Percentiles rank a stretch among this genome's conserved stretches.
Conservation (phyloP, 1,140 invertebrate genomes). For the Polyergus mexicanus region DNA sequence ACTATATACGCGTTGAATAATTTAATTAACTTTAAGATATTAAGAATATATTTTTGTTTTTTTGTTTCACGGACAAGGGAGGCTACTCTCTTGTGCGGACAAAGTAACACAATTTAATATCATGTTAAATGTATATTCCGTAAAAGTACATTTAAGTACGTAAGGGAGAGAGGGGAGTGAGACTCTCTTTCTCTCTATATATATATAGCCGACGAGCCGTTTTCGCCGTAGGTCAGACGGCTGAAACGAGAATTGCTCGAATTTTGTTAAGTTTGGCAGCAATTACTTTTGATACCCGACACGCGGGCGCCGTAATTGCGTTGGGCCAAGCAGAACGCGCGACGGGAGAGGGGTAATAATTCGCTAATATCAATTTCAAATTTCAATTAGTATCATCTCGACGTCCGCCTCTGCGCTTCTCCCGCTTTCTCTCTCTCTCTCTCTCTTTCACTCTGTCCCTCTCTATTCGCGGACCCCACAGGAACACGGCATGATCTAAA, state of each 20-base stretch:
- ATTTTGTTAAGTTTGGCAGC: conserved; percentile 82
- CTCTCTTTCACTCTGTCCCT: conserved; percentile 66
- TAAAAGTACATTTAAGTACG: conserved; percentile 38
- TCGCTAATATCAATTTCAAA: conserved; percentile 88
- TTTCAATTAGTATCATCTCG: conserved; percentile 87
- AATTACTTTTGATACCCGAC: conserved; percentile 84
- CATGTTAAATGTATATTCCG: conserved; percentile 31
- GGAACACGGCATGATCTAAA: conserved; percentile 86
- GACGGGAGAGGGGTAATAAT: conserved; percentile 82
- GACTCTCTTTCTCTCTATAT: not conserved
- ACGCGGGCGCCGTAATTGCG: conserved; percentile 83
- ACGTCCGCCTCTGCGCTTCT: conserved; percentile 75
- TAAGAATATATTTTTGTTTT: conserved; percentile 8
- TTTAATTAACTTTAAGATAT: not conserved
- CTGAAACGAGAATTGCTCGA: conserved; percentile 76
- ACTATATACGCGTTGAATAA: not conserved
- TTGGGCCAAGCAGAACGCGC: conserved; percentile 78
- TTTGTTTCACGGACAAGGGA: not conserved
- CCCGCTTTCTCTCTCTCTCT: conserved; percentile 2
- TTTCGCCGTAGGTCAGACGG: conserved; percentile 72
- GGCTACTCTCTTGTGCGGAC: not conserved
- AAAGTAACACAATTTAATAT: conserved; percentile 26
- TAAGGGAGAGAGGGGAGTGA: not conserved
- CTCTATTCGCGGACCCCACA: conserved; percentile 73
- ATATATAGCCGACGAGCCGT: conserved; percentile 18